Conservation (phyloP, 2,113 vertebrate species). For the Ivindomyrus marchei region DNA sequence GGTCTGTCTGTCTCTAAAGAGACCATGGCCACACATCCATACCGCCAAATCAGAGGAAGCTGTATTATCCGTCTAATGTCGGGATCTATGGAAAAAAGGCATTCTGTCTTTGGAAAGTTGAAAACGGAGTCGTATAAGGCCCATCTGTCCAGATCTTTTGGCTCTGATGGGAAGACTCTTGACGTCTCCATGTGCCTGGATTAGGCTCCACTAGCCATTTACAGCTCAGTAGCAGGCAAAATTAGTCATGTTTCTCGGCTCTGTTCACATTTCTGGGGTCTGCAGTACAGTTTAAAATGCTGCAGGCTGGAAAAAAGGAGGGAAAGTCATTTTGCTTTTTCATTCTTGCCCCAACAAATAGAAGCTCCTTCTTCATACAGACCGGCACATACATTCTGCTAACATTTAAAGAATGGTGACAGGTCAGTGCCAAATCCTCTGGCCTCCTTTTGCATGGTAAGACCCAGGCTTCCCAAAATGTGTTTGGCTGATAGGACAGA, state of each 20-base stretch:
- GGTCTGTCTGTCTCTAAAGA: background rate
- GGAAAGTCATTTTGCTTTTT: constrained; percentile 6
- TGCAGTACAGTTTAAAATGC: background rate
- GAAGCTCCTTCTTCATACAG: background rate
- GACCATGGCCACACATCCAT: background rate
- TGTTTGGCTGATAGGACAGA: background rate
- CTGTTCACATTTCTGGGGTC: background rate
- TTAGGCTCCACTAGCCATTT: background rate
- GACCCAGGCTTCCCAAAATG: background rate
- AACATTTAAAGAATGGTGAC: background rate
- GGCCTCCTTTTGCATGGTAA: background rate
- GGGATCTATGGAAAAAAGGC: background rate
- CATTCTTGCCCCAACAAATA: constrained; percentile 2
- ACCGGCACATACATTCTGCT: background rate
- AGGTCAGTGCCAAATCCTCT: background rate
- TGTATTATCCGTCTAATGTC: background rate
- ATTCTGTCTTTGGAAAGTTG: background rate
- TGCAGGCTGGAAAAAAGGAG: background rate
- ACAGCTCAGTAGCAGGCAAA: background rate
- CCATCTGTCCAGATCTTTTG: background rate
- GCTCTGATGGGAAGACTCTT: background rate
- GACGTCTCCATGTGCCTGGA: background rate
- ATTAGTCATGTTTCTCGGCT: background rate
- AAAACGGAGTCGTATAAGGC: background rate
- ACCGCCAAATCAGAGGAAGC: background rate